Conservation (phyloP, 1,140 invertebrate genomes). For the Oncopodura yosiiana region DNA sequence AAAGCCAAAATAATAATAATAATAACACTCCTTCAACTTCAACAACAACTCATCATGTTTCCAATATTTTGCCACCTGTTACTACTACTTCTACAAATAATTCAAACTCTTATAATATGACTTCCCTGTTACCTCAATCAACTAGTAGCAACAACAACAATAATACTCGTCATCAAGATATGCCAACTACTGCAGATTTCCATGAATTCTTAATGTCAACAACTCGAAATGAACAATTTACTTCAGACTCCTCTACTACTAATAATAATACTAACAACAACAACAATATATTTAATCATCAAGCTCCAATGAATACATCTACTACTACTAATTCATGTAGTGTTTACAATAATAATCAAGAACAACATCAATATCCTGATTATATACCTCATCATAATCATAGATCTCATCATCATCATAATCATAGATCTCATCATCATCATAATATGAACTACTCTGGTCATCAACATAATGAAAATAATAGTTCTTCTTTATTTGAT, state of each 20-base stretch:
- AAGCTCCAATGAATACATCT: too few relatives aligned
- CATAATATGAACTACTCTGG: too few relatives aligned
- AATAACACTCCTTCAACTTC: not conserved
- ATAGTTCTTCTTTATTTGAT: too few relatives aligned
- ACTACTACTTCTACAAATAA: not conserved
- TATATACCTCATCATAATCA: too few relatives aligned
- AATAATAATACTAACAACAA: too few relatives aligned
- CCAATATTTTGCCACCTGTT: not conserved
- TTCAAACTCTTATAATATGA: not conserved
- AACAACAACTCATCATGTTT: not conserved
- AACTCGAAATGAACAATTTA: too few relatives aligned
- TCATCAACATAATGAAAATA: too few relatives aligned
- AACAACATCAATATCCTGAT: too few relatives aligned
- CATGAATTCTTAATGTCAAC: constrained; percentile 7
- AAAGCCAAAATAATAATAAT: not conserved
- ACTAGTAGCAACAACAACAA: not conserved
- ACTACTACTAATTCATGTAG: too few relatives aligned
- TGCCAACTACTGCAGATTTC: not conserved
- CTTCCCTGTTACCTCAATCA: not conserved
- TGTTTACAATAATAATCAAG: too few relatives aligned
- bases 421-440: constrained; percentile 1
- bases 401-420: not conserved
- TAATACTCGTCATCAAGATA: not conserved
- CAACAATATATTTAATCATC: too few relatives aligned
- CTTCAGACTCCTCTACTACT: too few relatives aligned